Base-by-base conservation (phyloP, 2,888 invertebrate genomes). In the Drosophila helvetica region DNA sequence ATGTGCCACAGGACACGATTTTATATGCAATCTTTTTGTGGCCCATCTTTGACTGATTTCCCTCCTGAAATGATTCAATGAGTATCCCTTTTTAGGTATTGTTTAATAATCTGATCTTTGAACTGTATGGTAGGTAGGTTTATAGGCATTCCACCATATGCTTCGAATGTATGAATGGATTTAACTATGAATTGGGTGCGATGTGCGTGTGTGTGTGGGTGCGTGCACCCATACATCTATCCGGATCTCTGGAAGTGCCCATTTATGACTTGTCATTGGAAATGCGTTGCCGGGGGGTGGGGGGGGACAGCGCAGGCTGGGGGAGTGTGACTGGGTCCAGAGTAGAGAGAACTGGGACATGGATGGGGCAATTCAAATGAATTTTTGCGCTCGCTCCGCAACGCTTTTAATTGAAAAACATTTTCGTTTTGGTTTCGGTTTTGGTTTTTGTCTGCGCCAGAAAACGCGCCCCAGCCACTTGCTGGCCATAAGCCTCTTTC, bases 371-470 rank as follows among this genome's bases (percentile, higher is more conserved):
- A 80, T 82, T 80, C 72, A 78, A 83, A 88, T 88, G 88, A 88
- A 84, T 82, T 86, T 86, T 68, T 80, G 78, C 58, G 63, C 80
- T 73, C 65, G 56, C 70, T 71, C 69, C 76, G 61, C 83, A 80
- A 72, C 80, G 80, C 60, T 86, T 84, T 84, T 84, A 84, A 84
- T 84, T 84, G 83, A 86, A 84, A 83, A 88, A 76, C 80, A 86
- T 84, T 80, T 83, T 87, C 83, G 80, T 88, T 86, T 84, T 74
- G 80, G 70, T 74, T 75, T 78, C 52, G 78, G 77, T 68, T 78
- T 78, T 65, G 42, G 82, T 48, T 78, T 83, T 61, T 60, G 71
- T 51, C 73, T 70, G 58, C 46, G 54, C 51, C 58, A 52, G 65
- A 67, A 50, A 70, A 45, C 66, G 42, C 30, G 54, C 54, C 47